Evolutionary conservation across 2,797 vertebrate genomes (phyloP).

Genomic region (Poecilia wingei): DNA sequence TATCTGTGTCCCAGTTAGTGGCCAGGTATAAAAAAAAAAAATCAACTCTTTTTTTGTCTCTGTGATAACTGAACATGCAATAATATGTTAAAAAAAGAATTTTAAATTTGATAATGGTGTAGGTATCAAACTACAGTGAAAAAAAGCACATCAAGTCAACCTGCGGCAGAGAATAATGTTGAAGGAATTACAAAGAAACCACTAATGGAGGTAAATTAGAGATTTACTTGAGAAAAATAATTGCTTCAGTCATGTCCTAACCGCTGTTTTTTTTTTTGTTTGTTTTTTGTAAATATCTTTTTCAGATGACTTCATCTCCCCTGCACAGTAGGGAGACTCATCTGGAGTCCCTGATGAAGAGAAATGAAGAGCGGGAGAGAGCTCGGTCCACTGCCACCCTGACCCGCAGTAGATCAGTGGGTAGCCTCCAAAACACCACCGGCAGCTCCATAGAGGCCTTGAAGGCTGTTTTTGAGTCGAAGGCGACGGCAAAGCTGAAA

Average conservation of each 20-base stretch:
- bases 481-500: constrained; percentile 22
- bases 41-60: background rate
- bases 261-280: background rate
- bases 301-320: constrained; percentile 32
- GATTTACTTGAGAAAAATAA: background rate
- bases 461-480: constrained; percentile 76
- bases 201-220: constrained; percentile 46
- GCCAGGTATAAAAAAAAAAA: constrained; percentile 59
- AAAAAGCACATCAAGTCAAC: constrained; percentile 19
- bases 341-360: constrained; percentile 40
- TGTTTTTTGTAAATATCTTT: constrained; percentile 7
- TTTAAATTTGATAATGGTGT: constrained; percentile 8
- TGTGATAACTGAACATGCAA: background rate
- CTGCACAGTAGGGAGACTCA: constrained; percentile 22
- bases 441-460: constrained; percentile 63
- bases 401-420: constrained; percentile 74
- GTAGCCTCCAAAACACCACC: constrained; percentile 56
- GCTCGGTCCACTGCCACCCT: constrained; percentile 36
- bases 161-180: background rate
- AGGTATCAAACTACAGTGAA: constrained; percentile 71
- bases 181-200: constrained; percentile 38
- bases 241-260: background rate
- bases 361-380: constrained; percentile 43
- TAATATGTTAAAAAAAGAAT: background rate
- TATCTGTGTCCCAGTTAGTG: constrained; percentile 80